phyloP scores from a whole-genome alignment of 2,888 invertebrate species.

The Oithona nana region DNA sequence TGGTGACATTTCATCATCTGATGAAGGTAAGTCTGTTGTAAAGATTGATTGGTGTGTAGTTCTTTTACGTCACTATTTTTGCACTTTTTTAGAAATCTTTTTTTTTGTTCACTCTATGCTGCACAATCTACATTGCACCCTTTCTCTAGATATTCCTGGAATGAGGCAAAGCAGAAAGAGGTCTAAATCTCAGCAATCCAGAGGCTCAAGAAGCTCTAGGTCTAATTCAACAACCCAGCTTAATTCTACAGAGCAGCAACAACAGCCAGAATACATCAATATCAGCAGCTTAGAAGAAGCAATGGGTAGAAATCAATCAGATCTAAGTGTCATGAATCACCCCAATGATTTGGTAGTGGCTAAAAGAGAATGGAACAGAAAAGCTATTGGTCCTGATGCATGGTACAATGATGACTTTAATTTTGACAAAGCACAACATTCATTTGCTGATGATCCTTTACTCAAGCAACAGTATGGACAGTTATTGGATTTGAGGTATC shows the following conservation, averaged over 20 bases:
- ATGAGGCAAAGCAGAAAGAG: neutral
- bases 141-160: neutral
- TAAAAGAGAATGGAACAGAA: neutral
- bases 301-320: neutral
- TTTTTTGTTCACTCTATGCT: neutral
- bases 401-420: conserved; percentile 16
- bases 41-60: neutral
- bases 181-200: neutral
- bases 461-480: conserved; percentile 8
- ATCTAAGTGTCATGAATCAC: neutral
- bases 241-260: neutral
- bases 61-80: neutral
- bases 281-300: conserved; percentile 3
- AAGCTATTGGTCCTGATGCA: conserved; percentile 15
- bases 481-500: conserved; percentile 3
- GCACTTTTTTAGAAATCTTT: neutral
- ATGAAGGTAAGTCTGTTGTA: conserved; percentile 38
- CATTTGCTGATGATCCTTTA: conserved; percentile 14
- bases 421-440: conserved; percentile 5
- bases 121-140: too few species aligned
- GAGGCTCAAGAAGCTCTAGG: neutral
- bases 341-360: neutral
- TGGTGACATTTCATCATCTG: conserved; percentile 70
- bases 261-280: conserved; percentile 17
- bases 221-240: neutral